Base-by-base conservation (phyloP, 2,888 invertebrate species). In the Sepioteuthis lessoniana region DNA sequence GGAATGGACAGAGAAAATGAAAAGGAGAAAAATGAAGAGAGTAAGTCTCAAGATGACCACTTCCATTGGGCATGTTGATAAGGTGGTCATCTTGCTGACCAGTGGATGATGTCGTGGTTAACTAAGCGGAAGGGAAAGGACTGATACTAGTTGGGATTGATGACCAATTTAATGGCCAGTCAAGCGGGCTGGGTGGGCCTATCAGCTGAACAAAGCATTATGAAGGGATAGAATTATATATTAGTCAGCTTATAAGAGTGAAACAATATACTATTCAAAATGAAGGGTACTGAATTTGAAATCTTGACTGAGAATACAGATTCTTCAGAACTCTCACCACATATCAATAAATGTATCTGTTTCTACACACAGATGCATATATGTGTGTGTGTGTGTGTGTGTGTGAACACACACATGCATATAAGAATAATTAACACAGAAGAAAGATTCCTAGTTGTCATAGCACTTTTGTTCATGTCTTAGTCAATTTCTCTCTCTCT, bases 41-140 rank as follows among this genome's bases (percentile, higher is more conserved):
- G 76, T 76, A 35, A 76, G 76, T 76, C 76, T n/a, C 10, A 13
- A n/a, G 76, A n/a, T 76, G 76, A 76, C 76, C 76, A 76, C 76
- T 76, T 35, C 35, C 76, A 76, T n/a, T 76, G 76, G 76, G n/a
- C 76, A 76, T 76, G 76, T 19, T 76, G 76, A 76, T 76, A n/a
- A 76, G 76, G 76, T 76, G 76, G 76, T 76, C 76, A 76, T 76
- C 76, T 76, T 76, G 35, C 76, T 76, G 76, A 76, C 76, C 76
- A 76, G n/a, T n/a, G 13, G n/a, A 76, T 76, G 76, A 76, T 76
- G 76, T 76, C 76, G 76, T 76, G 76, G 76, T 76, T 76, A 76
- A 76, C 76, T 76, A 76, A 76, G 76, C 76, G n/a, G 76, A 76
- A 76, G 76, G 76, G n/a, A 76, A 76, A 76, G 76, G 76, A 76